Evolutionary conservation across 2,888 invertebrate species (phyloP).

Genomic region (Leptura quadrifasciata): DNA sequence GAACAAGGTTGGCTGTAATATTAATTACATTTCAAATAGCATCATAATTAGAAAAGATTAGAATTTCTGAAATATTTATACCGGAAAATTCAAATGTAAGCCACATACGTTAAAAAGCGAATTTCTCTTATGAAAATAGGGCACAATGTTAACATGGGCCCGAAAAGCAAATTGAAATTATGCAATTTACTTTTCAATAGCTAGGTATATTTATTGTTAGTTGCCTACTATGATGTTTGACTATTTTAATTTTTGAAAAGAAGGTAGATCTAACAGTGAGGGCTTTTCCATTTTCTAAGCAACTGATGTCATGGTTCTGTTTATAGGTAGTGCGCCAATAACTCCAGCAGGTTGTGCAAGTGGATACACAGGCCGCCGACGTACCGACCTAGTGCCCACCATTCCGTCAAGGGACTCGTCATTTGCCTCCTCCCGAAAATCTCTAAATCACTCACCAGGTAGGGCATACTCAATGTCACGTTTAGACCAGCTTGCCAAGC

Average conservation of each 20-base stretch:
- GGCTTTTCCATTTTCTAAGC: neutral
- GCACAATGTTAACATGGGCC: too few species aligned
- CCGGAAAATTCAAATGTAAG: too few species aligned
- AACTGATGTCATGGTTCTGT: neutral
- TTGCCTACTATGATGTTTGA: too few species aligned
- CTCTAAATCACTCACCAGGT: constrained; percentile 79
- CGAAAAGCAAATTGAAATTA: too few species aligned
- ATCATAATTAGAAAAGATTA: neutral
- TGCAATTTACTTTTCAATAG: too few species aligned
- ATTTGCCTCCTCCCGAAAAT: constrained; percentile 75
- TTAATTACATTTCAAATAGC: neutral
- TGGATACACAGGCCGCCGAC: constrained; percentile 85
- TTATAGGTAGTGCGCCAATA: constrained; percentile 65
- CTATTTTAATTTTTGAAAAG: too few species aligned
- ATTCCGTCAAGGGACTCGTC: constrained; percentile 84
- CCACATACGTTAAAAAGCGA: too few species aligned
- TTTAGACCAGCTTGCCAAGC: constrained; percentile 89
- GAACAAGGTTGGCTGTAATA: constrained; percentile 1
- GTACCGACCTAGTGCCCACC: constrained; percentile 94
- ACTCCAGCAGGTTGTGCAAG: constrained; percentile 81
- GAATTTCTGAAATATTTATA: neutral
- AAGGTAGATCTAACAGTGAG: too few species aligned
- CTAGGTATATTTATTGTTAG: too few species aligned
- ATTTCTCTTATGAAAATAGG: too few species aligned
- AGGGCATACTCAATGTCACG: constrained; percentile 96